Percentiles rank a stretch among this genome's conserved stretches.
Conservation (phyloP, 2,888 invertebrate genomes). For the Timandra comae region DNA sequence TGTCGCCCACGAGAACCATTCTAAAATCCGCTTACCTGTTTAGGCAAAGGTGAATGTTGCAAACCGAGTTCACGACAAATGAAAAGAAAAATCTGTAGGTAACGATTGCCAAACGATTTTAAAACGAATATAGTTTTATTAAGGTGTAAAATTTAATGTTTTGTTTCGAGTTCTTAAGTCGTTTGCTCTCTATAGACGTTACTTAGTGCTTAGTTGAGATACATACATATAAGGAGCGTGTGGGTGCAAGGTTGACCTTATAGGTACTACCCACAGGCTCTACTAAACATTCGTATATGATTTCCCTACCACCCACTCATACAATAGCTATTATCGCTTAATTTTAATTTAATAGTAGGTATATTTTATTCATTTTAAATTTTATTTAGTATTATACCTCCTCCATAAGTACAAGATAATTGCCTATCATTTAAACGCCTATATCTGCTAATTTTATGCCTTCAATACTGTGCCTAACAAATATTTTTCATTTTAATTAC, state of each 20-base stretch:
- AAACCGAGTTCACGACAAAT: conserved; percentile 38
- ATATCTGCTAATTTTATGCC: too few relatives aligned
- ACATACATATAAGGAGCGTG: conserved; percentile 63
- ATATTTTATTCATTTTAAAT: too few relatives aligned
- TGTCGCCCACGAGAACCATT: conserved; percentile 66
- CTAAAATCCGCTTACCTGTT: conserved; percentile 74
- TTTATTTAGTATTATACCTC: too few relatives aligned
- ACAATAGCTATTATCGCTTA: conserved; percentile 50
- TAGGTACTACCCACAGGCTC: conserved; percentile 66
- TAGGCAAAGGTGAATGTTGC: conserved; percentile 76
- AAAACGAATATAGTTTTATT: conserved; percentile 7
- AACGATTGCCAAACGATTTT: conserved; percentile 9
- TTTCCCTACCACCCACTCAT: conserved; percentile 65
- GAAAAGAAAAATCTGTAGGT: conserved; percentile 21
- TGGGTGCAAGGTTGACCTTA: conserved; percentile 77
- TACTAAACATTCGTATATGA: conserved; percentile 65
- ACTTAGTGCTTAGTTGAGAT: conserved; percentile 54
- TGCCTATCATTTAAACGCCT: too few relatives aligned
- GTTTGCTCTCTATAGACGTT: conserved; percentile 19
- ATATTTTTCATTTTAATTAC: too few relatives aligned
- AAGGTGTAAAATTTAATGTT: conserved; percentile 24
- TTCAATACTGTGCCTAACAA: too few relatives aligned
- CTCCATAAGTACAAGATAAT: too few relatives aligned
- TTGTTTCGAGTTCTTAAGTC: conserved; percentile 22
- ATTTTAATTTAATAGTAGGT: conserved; percentile 32